These are phyloP conservation scores for Echinarachnius parma DNA, from an alignment of 53 echinoderm and acorn worm species.

Conservation along the genomic window DNA sequence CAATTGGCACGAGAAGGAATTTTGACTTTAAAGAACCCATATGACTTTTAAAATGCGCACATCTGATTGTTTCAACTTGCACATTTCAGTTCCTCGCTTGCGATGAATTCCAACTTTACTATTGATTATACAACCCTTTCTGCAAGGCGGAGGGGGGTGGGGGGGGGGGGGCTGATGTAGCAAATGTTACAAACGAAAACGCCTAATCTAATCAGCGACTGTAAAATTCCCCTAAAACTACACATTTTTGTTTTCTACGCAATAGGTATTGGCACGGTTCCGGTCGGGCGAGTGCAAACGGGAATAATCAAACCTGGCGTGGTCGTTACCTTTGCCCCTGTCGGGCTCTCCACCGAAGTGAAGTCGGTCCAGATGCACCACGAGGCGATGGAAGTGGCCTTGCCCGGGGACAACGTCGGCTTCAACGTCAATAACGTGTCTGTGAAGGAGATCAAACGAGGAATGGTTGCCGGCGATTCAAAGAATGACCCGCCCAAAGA, in stretches of 20 bases:
- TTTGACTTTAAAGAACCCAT: too few relatives aligned
- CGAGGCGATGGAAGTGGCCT: neutral
- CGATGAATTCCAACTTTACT: too few relatives aligned
- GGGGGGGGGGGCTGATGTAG: too few relatives aligned
- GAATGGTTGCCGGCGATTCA: conserved; percentile 20
- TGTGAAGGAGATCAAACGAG: conserved; percentile 37
- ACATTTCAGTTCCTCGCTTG: too few relatives aligned
- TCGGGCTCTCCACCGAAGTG: conserved; percentile 23
- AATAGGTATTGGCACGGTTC: conserved; percentile 40
- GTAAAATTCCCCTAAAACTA: too few relatives aligned
- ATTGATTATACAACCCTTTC: too few relatives aligned
- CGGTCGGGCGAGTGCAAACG: conserved; percentile 39
- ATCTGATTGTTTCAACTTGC: too few relatives aligned
- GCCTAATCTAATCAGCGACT: too few relatives aligned
- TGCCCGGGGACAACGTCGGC: conserved; percentile 43
- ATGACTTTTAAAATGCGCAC: too few relatives aligned
- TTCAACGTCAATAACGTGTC: conserved; percentile 46
- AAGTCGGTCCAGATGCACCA: conserved; percentile 48
- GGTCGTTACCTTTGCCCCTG: conserved; percentile 13
- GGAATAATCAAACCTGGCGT: conserved; percentile 29
- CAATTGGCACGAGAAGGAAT: too few relatives aligned
- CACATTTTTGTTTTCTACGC: neutral
- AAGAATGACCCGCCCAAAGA: conserved; percentile 24
- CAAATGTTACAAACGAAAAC: too few relatives aligned
- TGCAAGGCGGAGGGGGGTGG: too few relatives aligned